Evolutionary conservation across 2,113 vertebrate genomes (phyloP).

Genomic region (Phaetusa simplex): DNA sequence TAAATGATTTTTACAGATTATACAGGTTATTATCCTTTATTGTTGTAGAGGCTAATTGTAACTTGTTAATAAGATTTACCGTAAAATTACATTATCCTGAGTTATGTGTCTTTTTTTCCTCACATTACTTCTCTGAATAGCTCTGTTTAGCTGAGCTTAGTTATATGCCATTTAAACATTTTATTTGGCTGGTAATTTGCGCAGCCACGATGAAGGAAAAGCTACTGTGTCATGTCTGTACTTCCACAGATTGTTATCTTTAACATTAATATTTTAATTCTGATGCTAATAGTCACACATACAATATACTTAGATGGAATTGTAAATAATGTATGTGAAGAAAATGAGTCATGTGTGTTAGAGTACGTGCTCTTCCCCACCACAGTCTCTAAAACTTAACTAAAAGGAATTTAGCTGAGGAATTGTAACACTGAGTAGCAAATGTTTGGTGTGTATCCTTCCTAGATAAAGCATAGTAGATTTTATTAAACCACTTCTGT

Average conservation of each 20-base stretch:
- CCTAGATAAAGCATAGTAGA: not conserved
- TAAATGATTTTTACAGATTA: constrained; percentile 19
- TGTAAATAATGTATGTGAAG: not conserved
- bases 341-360: not conserved
- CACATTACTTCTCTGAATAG: not conserved
- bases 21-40: constrained; percentile 25
- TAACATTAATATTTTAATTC: constrained; percentile 7
- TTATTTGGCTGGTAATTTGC: constrained; percentile 1
- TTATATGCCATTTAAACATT: not conserved
- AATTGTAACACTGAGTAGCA: not conserved
- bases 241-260: not conserved
- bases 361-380: not conserved
- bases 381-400: not conserved
- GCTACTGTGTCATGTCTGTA: not conserved
- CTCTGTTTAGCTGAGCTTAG: constrained; percentile 19
- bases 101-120: not conserved
- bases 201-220: not conserved
- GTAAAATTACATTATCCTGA: constrained; percentile 26
- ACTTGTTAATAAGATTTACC: not conserved
- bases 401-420: not conserved
- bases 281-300: not conserved
- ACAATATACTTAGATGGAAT: not conserved
- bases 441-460: not conserved
- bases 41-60: constrained; percentile 34
- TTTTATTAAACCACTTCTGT: not conserved